Evolutionary conservation across 2,113 vertebrate species (phyloP), one percentile per base, ranked within the genome.

Genomic region (Syngnathus typhle): DNA sequence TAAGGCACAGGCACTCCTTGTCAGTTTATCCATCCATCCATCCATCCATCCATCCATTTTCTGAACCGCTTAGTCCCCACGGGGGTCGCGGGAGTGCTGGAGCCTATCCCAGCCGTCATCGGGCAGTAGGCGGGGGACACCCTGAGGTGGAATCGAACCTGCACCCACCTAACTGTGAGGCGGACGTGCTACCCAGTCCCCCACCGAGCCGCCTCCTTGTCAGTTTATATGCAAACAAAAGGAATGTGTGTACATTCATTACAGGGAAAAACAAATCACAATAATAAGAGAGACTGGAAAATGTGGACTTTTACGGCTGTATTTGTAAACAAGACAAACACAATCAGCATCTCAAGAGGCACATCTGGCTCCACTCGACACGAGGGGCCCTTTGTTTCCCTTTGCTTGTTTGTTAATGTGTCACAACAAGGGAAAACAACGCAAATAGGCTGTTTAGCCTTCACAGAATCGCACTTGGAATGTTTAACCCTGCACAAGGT

Each of bases 291-390:
- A 58, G 60, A 54, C 41, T 47, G 59, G 65, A 65, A 78, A 77
- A 69, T 46, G 27, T 80, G 66, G 70, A 84, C 77, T 87, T 72
- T 78, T 77, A 70, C 74, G 77, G 70, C 27, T 77, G 82, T 44
- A 58, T 83, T 86, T 73, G 78, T 83, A 88, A 88, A 87, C 84
- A 87, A 87, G 82, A 83, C 78, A 88, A 88, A 88, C 88, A 86
- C 74, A 88, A 88, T 88, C 82, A 88, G 70, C 69, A 78, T 86
- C 84, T 77, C 56, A n/a, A 73, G 82, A 87, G 74, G 65, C 78
- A 86, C 88, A 88, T 88, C 88, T 89, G 88, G 84, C 79, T 85
- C 78, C 79, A 62, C 67, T 85, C 73, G 75, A 70, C 68, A 83
- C 80, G 83, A 83, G 78, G 65, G 75, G 67, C 87, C 76, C 75